A percentile compares a stretch with the other conserved stretches of the same genome.
phyloP scores from a whole-genome alignment of 2,888 invertebrate species.

The Mythimna ferrago region DNA sequence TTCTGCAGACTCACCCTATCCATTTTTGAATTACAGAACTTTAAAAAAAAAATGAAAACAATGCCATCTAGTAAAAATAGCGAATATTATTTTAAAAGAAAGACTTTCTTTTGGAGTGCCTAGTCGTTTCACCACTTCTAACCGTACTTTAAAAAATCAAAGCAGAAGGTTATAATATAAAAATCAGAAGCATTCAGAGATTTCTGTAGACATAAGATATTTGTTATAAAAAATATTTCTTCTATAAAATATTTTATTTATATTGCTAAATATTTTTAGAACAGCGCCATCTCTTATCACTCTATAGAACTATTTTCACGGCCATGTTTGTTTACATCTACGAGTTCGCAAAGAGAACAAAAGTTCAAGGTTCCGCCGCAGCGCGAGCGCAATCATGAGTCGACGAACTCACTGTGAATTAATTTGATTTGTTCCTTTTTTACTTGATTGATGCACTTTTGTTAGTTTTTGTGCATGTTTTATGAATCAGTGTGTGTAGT shows the following conservation, averaged over 20 bases:
- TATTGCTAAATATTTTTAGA: neutral
- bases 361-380: slow-evolving; percentile 77
- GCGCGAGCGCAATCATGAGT: slow-evolving; percentile 50
- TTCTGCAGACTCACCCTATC: too few species aligned
- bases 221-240: neutral
- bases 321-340: slow-evolving; percentile 81
- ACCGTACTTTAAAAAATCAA: neutral
- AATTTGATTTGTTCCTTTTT: slow-evolving; percentile 61
- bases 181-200: neutral
- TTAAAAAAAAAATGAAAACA: neutral
- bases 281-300: slow-evolving; percentile 76
- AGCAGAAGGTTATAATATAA: neutral
- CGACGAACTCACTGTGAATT: slow-evolving; percentile 67
- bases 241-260: neutral
- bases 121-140: neutral
- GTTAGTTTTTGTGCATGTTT: slow-evolving; percentile 19
- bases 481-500: slow-evolving; percentile 13
- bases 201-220: neutral
- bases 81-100: slow-evolving; percentile 5
- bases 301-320: slow-evolving; percentile 74
- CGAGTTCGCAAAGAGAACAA: slow-evolving; percentile 59
- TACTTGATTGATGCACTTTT: slow-evolving; percentile 23
- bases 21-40: neutral
- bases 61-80: slow-evolving; percentile 34
- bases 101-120: neutral